phyloP scores from a whole-genome alignment of 2,113 vertebrate genomes.

The Apistogramma diplotaenia region DNA sequence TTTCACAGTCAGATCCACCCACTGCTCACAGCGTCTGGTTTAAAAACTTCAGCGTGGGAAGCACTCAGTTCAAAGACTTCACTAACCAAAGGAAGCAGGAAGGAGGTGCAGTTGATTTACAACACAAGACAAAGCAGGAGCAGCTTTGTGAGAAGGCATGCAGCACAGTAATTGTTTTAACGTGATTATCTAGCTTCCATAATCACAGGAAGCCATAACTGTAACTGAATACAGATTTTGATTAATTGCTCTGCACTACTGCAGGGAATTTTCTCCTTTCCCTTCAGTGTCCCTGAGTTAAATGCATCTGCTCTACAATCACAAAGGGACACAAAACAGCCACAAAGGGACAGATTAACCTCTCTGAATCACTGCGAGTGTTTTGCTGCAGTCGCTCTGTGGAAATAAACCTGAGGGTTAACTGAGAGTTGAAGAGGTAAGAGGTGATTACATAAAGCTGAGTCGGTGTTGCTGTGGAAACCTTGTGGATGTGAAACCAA shows the following conservation, averaged over 20 bases:
- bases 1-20: neutral
- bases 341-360: neutral
- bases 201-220: neutral
- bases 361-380: neutral
- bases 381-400: neutral
- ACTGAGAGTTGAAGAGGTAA: neutral
- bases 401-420: neutral
- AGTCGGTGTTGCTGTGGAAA: conserved; percentile 37
- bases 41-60: neutral
- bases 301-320: neutral
- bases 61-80: neutral
- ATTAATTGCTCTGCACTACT: neutral
- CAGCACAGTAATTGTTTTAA: neutral
- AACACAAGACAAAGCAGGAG: neutral
- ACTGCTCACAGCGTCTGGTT: neutral
- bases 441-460: conserved; percentile 2
- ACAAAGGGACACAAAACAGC: neutral
- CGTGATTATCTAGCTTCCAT: neutral
- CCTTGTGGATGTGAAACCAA: neutral
- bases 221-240: neutral
- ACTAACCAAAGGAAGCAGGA: neutral
- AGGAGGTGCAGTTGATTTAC: neutral
- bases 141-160: neutral
- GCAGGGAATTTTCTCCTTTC: neutral
- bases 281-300: neutral